Conservation (phyloP, 2,113 vertebrate species). For the Forbesichthys agassizii region DNA sequence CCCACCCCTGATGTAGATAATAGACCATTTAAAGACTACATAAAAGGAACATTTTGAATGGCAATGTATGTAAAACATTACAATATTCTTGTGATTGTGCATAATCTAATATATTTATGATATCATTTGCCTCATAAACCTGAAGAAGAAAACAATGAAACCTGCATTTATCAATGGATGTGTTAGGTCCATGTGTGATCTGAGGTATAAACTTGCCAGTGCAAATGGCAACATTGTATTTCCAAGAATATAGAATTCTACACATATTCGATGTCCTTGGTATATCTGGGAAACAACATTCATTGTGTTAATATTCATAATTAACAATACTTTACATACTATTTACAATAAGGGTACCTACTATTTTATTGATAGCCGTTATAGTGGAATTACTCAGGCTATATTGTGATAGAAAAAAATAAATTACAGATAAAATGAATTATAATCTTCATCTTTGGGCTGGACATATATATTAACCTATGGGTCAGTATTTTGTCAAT, state of each 20-base stretch:
- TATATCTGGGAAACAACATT: neutral
- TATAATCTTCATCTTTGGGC: too few species aligned
- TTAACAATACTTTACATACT: neutral
- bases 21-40: constrained; percentile 2
- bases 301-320: neutral
- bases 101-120: constrained; percentile 55
- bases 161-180: constrained; percentile 20
- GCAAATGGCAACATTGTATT: too few species aligned
- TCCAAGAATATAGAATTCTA: too few species aligned
- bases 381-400: neutral
- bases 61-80: constrained; percentile 26
- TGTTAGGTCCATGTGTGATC: constrained; percentile 39
- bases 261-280: too few species aligned
- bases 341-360: neutral
- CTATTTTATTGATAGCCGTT: constrained; percentile 1
- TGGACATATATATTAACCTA: too few species aligned
- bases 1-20: too few species aligned
- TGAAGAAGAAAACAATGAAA: constrained; percentile 48
- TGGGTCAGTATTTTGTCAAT: neutral
- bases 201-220: constrained; percentile 47
- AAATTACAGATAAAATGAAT: too few species aligned
- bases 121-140: constrained; percentile 44
- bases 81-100: constrained; percentile 32
- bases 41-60: constrained; percentile 13
- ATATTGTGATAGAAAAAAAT: too few species aligned